Conservation (phyloP, 2,113 vertebrate genomes). For the Phylloscopus whistleri region DNA sequence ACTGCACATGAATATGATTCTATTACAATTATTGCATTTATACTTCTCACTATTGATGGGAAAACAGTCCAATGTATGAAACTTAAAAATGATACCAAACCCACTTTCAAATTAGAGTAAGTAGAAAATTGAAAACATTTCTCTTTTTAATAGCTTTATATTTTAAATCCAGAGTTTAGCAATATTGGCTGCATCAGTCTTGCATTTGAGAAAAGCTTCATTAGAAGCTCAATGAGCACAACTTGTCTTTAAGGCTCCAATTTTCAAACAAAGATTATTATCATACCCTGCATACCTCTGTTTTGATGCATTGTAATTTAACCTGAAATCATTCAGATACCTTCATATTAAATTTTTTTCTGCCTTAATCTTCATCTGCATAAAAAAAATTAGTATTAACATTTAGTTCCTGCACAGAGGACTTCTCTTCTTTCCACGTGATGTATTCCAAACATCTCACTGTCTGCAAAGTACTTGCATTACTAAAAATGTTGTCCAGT, state of each 20-base stretch:
- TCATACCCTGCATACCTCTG: background rate
- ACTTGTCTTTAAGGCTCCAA: background rate
- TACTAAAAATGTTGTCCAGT: background rate
- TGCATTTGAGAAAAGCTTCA: background rate
- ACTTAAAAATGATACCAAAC: background rate
- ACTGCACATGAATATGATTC: background rate
- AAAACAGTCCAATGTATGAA: background rate
- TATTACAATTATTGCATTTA: background rate
- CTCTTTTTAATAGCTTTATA: background rate
- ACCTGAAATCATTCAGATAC: background rate
- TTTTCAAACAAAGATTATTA: background rate
- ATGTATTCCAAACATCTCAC: background rate
- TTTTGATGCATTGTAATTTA: background rate
- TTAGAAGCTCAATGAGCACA: background rate
- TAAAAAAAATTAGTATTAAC: background rate
- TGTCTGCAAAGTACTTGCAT: background rate
- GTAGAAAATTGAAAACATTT: background rate
- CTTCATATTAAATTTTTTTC: background rate
- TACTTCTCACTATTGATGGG: background rate
- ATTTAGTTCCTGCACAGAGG: background rate
- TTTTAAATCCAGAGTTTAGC: background rate
- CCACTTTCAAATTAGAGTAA: background rate
- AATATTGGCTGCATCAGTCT: background rate
- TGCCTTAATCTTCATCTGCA: background rate
- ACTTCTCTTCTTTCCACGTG: background rate